A percentile compares a stretch with the other conserved stretches of the same genome.
Evolutionary conservation across 2,888 invertebrate genomes (phyloP).

Genomic region (Cantharis nigra): DNA sequence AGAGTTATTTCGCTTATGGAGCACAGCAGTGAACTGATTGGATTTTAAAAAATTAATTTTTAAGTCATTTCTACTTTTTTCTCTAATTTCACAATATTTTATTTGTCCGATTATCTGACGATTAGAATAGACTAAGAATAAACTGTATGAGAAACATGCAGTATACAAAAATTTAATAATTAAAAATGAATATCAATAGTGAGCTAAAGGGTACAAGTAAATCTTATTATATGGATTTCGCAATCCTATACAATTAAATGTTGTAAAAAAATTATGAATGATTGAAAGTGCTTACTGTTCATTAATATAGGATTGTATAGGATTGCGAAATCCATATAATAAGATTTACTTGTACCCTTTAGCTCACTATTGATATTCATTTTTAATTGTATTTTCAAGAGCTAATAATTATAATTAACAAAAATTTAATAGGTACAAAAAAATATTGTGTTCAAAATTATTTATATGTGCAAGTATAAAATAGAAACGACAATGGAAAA

Average conservation of each 20-base stretch:
- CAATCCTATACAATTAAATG: too few species aligned
- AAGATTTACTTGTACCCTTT: too few species aligned
- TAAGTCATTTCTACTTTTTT: conserved; percentile 19
- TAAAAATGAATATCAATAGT: too few species aligned
- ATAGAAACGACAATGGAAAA: conserved; percentile 32
- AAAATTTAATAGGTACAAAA: conserved; percentile 22
- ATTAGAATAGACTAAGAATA: not conserved
- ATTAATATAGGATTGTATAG: too few species aligned
- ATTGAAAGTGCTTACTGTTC: too few species aligned
- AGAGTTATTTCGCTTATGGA: conserved; percentile 39
- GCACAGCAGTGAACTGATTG: conserved; percentile 47
- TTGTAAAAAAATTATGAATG: too few species aligned
- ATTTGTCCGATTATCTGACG: not conserved
- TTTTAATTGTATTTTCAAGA: too few species aligned
- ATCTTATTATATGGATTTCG: too few species aligned
- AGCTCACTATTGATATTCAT: too few species aligned
- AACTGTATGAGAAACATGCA: conserved; percentile 7
- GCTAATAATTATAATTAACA: too few species aligned
- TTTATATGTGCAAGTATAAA: conserved; percentile 23
- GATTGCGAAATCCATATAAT: too few species aligned
- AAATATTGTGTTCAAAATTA: conserved; percentile 27
- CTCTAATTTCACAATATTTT: not conserved
- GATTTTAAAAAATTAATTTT: conserved; percentile 6
- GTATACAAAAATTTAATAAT: conserved; percentile 15
- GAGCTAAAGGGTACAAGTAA: too few species aligned